Base-by-base conservation (phyloP, 2,113 vertebrate genomes). In the Spilogale gracilis region DNA sequence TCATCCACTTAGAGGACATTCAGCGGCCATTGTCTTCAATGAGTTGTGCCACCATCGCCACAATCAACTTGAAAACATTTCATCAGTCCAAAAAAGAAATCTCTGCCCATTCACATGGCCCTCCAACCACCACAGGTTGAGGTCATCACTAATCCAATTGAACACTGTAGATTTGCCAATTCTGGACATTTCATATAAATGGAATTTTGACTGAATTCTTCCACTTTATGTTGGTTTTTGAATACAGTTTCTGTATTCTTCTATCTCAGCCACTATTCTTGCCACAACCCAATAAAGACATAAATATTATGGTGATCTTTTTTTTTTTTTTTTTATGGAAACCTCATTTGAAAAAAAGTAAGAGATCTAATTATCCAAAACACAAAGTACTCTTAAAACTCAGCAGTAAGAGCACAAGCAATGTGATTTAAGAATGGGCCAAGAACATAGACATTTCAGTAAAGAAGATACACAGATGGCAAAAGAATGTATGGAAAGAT, bases 201-300 rank as follows among this genome's bases (percentile, higher is more conserved):
- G 56, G 7, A 86, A 80, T 48, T 76, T 84, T 74, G 32, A 94
- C 21, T 90, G 45, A 1, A 3, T 84, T 94, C 63, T 94, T 94
- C 83, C 25, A 21, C 6, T 90, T 87, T 45, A 58, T 2, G 2
- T 27, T 89, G 13, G 0, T 74, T 97, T 98, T 98, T 98, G 84
- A 94, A 88, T 0, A 13, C 9, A 65, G 3, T 98, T 97, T 98
- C 48, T 97, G 92, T 92, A 81, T 97, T 94, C 43, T 90, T 43
- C 56, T 92, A 80, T 38, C 10, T 50, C 56, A 94, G 38, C 32
- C 74, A 25, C 54, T n/a, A 94, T 71, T 85, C 95, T 82, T 94
- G 56, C 91, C 82, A 85, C 80, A 97, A 89, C 83, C 65, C 45
- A 96, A 76, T 96, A 95, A 96, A 38, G 32, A 71, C 25, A 95